phyloP scores from a whole-genome alignment of 2,888 invertebrate species.

The Helobdella robusta region DNA sequence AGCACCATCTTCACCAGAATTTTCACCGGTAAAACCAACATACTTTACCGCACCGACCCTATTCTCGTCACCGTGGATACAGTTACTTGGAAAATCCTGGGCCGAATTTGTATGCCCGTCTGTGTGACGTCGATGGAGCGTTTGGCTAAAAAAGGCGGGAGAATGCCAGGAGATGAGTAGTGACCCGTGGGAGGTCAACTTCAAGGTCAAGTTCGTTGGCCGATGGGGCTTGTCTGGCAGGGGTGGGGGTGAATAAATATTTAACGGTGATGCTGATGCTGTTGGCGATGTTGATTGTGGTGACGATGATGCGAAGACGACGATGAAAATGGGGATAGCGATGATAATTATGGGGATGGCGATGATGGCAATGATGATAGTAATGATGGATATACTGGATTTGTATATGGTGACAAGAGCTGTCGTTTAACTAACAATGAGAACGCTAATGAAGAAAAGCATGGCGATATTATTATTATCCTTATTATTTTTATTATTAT shows the following conservation, averaged over 20 bases:
- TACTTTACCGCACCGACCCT: conserved; percentile 9
- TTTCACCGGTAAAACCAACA: background rate
- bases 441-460: too few species aligned
- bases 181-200: background rate
- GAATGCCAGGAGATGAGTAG: conserved; percentile 3
- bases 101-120: too few species aligned
- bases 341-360: background rate
- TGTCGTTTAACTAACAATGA: too few species aligned
- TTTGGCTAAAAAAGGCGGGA: conserved; percentile 10
- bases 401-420: background rate
- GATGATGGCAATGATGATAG: background rate
- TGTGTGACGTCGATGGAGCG: too few species aligned
- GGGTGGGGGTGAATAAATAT: background rate
- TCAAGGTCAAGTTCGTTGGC: background rate
- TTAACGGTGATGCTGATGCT: background rate
- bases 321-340: background rate
- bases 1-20: background rate
- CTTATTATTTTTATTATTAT: too few species aligned
- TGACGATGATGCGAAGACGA: background rate
- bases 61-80: conserved; percentile 14
- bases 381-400: background rate
- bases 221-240: conserved; percentile 2
- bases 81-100: conserved; percentile 1
- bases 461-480: too few species aligned
- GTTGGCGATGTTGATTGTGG: background rate